Evolutionary conservation across 2,888 invertebrate genomes (phyloP), one percentile per base, ranked within the genome.

Genomic region (Drosophila paracracens): DNA sequence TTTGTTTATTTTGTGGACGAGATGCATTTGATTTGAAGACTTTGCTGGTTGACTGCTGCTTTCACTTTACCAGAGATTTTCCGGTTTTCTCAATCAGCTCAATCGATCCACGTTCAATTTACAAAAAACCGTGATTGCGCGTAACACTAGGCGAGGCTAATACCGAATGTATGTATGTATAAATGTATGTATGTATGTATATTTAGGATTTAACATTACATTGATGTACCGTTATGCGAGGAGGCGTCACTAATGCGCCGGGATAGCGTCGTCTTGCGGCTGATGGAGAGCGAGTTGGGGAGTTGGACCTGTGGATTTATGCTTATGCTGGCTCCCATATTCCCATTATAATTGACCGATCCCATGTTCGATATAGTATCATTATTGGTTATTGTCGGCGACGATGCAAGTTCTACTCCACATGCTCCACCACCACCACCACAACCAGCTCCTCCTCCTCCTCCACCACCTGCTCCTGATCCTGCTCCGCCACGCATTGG

Each of bases 301-400:
- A 56, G 35, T 13, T 27, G 38, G 16, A 29, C 73, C 94, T 74
- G 62, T 53, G 70, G 80, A 61, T 83, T 88, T 2, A 79, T 66
- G 53, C 75, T 76, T 53, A 71, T 67, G 21, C 79, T 82, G 31
- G 76, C 62, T n/a, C 81, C 83, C 61, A 70, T 64, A 25, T 70
- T 74, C 21, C 95, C 95, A 87, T 94, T 94, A 35, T 96, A 94
- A 91, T 97, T 97, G 52, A 97, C 96, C 11, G 97, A 10, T 10
- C 71, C 18, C 16, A 92, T 91, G 91, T 97, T 97, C 0, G 97
- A 97, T 86, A 97, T 95, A 1, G 27, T 95, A 89, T 97, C 97
- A 84, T 97, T 97, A 25, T 36, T 35, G 25, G 36, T 11, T 81
- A 96, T 94, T 1, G 97, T 97, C 0, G 97, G 97, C 0, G 97